Evolutionary conservation across 2,113 vertebrate species (phyloP).

Genomic region (Alethe diademata): DNA sequence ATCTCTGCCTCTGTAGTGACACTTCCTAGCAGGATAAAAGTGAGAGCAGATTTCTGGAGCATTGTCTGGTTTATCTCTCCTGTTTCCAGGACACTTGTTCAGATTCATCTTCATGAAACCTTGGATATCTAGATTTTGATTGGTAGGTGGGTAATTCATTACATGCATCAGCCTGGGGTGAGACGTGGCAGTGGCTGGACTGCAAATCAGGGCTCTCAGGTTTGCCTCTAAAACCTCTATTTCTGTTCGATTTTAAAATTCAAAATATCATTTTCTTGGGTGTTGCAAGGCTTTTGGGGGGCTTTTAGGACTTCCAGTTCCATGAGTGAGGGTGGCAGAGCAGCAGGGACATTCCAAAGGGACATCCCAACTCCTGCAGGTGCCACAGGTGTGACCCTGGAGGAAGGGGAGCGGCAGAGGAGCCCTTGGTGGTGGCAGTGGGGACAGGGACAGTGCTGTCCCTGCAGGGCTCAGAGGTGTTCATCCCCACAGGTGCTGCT

Average conservation of each 20-base stretch:
- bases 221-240: background rate
- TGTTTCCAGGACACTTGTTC: background rate
- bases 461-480: background rate
- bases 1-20: background rate
- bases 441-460: fast-evolving
- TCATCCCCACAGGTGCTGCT: background rate
- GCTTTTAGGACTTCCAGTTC: background rate
- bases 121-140: background rate
- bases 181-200: background rate
- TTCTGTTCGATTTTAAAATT: background rate
- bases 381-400: background rate
- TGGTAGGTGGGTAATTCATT: background rate
- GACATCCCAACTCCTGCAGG: background rate
- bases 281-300: background rate
- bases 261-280: background rate
- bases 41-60: background rate
- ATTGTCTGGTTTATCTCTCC: background rate
- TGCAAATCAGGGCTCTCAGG: background rate
- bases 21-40: background rate
- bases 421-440: fast-evolving
- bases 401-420: background rate
- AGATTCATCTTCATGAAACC: background rate
- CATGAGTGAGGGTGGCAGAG: background rate
- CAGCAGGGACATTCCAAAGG: background rate
- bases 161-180: background rate